A percentile compares a stretch with the other conserved stretches of the same genome.
Conservation (phyloP, 2,888 invertebrate species). For the Andrena hattorfiana region DNA sequence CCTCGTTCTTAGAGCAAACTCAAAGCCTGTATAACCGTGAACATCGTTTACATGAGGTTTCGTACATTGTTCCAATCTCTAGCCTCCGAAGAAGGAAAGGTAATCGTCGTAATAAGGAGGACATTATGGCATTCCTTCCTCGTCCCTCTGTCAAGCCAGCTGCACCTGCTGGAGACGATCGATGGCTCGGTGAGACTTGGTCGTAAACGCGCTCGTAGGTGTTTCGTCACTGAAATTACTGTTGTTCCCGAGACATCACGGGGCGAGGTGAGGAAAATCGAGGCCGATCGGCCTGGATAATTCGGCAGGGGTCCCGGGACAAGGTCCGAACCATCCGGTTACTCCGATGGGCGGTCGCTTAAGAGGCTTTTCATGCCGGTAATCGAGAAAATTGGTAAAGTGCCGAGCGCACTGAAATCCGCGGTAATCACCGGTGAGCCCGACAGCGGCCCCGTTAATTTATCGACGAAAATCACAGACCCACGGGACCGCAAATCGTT, state of each 20-base stretch:
- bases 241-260: slow-evolving; percentile 46
- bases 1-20: neutral
- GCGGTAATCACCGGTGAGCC: slow-evolving; percentile 63
- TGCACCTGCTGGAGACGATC: slow-evolving; percentile 53
- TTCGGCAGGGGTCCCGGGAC: slow-evolving; percentile 44
- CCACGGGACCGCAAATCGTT: slow-evolving; percentile 69
- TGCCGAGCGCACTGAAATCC: slow-evolving; percentile 67
- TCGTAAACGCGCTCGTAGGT: slow-evolving; percentile 17
- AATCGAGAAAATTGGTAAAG: slow-evolving; percentile 78
- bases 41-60: too few relatives aligned
- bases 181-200: slow-evolving; percentile 6
- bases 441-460: slow-evolving; percentile 74
- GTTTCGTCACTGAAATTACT: slow-evolving; percentile 65
- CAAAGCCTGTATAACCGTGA: too few relatives aligned
- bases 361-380: slow-evolving; percentile 75
- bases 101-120: neutral
- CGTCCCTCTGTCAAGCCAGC: slow-evolving; percentile 6
- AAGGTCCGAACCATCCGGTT: slow-evolving; percentile 49
- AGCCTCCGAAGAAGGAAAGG: neutral
- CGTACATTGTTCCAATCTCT: neutral
- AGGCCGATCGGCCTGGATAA: slow-evolving; percentile 44
- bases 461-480: slow-evolving; percentile 79
- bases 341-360: slow-evolving; percentile 64
- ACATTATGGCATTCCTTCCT: neutral
- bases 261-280: slow-evolving; percentile 61